A percentile compares a stretch with the other conserved stretches of the same genome.
phyloP scores from a whole-genome alignment of 1,140 invertebrate species.

The Drosophila gunungcola region DNA sequence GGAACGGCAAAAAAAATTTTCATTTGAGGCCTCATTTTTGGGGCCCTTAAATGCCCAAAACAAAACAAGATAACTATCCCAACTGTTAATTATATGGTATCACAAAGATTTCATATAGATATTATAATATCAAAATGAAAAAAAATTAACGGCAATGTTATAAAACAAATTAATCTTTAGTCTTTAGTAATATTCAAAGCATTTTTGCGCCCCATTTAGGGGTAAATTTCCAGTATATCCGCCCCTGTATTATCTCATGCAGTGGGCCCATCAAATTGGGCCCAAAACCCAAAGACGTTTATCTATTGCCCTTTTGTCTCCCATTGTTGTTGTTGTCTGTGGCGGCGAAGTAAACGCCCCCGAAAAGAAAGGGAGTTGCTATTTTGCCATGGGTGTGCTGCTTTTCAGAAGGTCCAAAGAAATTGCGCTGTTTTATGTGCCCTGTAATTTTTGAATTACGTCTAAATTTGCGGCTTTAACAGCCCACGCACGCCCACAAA shows the following conservation, averaged over 20 bases:
- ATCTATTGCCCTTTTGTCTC: conserved; percentile 56
- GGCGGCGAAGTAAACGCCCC: conserved; percentile 13
- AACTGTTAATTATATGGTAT: neutral
- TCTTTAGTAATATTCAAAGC: neutral
- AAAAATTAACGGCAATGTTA: too few species aligned
- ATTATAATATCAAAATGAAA: too few species aligned
- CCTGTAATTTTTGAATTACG: conserved; percentile 82
- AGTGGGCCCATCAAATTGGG: conserved; percentile 50
- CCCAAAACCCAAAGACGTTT: conserved; percentile 59
- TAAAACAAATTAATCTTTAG: too few species aligned
- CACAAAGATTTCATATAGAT: too few species aligned
- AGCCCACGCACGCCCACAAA: conserved; percentile 35
- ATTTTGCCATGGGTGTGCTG: conserved; percentile 8
- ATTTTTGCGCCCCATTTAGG: neutral
- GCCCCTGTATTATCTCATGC: conserved; percentile 57
- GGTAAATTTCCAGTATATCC: neutral
- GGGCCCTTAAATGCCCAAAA: neutral
- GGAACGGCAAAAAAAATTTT: neutral
- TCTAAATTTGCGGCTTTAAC: conserved; percentile 59
- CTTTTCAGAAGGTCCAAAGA: conserved; percentile 20
- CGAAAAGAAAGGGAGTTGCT: conserved; percentile 18
- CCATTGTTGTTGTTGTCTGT: conserved; percentile 18
- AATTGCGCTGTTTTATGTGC: conserved; percentile 60
- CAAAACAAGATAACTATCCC: too few species aligned
- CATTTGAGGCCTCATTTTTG: neutral